A percentile compares a stretch with the other conserved stretches of the same genome.
These are phyloP conservation scores for Dicerorhinus sumatrensis DNA, from an alignment of 2,113 vertebrate species.

Conservation along the genomic window DNA sequence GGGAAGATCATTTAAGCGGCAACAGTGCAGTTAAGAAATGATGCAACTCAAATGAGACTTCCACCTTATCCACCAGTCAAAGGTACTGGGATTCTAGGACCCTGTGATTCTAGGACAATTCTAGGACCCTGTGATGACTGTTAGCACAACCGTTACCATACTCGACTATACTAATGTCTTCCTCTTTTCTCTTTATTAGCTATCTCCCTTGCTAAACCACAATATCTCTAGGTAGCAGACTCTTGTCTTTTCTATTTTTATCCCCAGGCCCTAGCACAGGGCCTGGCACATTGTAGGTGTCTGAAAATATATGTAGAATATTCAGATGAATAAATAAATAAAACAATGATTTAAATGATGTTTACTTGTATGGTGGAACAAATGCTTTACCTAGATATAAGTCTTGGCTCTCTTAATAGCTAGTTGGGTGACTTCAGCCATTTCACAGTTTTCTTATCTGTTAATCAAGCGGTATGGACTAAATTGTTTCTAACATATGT, in stretches of 20 bases:
- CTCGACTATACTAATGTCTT: not conserved
- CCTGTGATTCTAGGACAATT: not conserved
- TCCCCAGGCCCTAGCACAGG: not conserved
- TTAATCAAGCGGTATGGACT: not conserved
- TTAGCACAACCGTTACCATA: not conserved
- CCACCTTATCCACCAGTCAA: not conserved
- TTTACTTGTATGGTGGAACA: not conserved
- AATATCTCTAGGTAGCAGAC: not conserved
- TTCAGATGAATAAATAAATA: not conserved
- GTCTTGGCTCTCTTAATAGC: not conserved
- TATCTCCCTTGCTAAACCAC: not conserved
- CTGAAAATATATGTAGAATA: slow-evolving; percentile 28
- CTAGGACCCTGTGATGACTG: not conserved
- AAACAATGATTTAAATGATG: not conserved
- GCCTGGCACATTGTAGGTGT: not conserved
- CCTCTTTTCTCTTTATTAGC: not conserved
- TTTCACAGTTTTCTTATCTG: not conserved
- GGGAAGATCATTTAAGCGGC: not conserved
- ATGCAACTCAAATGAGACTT: not conserved
- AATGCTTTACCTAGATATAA: not conserved
- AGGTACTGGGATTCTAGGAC: not conserved
- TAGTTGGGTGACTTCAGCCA: not conserved
- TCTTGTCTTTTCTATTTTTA: not conserved
- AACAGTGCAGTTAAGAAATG: not conserved
- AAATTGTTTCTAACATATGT: slow-evolving; percentile 21